A percentile compares a stretch with the other conserved stretches of the same genome.
These are phyloP conservation scores for Serranus cabrilla DNA, from an alignment of 2,797 vertebrate genomes.

Conservation along the genomic window DNA sequence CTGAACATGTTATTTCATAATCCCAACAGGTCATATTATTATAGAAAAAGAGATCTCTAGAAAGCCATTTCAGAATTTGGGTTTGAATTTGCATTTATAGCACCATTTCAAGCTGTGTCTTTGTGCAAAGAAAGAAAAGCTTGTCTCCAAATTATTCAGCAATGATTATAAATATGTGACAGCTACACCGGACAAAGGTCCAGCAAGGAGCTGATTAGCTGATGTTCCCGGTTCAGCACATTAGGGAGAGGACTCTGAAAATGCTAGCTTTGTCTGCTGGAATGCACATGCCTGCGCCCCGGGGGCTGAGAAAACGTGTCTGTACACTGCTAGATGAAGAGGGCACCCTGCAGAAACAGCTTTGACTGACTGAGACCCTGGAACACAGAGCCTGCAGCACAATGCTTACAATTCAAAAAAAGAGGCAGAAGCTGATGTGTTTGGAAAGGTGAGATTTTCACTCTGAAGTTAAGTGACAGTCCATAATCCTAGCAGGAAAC, in stretches of 20 bases:
- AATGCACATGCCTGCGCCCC: slow-evolving; percentile 86
- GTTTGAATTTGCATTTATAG: neutral
- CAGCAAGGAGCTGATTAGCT: slow-evolving; percentile 48
- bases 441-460: slow-evolving; percentile 22
- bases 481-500: neutral
- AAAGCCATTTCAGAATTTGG: neutral
- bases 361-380: slow-evolving; percentile 50
- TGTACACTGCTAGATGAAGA: slow-evolving; percentile 84
- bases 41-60: neutral
- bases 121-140: neutral
- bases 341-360: slow-evolving; percentile 82
- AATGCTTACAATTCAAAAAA: slow-evolving; percentile 33
- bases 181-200: slow-evolving; percentile 41
- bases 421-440: slow-evolving; percentile 21
- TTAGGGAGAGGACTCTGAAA: slow-evolving; percentile 76
- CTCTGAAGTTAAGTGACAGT: neutral
- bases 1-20: slow-evolving; percentile 1
- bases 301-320: slow-evolving; percentile 87
- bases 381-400: slow-evolving; percentile 53
- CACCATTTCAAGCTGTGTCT: neutral
- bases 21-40: neutral
- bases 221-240: slow-evolving; percentile 52
- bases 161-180: slow-evolving; percentile 27
- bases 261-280: slow-evolving; percentile 85
- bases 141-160: slow-evolving; percentile 2